Base-by-base conservation (phyloP, 2,797 vertebrate genomes). In the Halcyon badia region DNA sequence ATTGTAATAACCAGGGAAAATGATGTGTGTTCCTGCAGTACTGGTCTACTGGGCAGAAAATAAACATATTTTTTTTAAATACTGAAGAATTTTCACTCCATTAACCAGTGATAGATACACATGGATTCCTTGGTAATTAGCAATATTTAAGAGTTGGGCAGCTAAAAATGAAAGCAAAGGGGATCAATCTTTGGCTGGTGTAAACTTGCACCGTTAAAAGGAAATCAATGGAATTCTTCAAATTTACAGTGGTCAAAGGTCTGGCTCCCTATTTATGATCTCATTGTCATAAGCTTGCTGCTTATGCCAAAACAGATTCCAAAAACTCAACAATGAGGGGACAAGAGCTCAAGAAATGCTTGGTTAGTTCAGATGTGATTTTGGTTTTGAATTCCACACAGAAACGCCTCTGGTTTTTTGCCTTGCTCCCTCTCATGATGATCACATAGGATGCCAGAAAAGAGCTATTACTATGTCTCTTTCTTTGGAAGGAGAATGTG, bases 381-480 rank as follows among this genome's bases (percentile, higher is more conserved):
- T 75, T 51, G 6, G 0, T 56, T 90, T 69, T 69, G 3, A 78
- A 48, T 57, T 69, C 16, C 25, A 35, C 35, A 16, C 44, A 35
- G 35, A 64, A 73, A n/a, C 41, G 51, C 3, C 13, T 35, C n/a
- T 7, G 5, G 1, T 4, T 11, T 41, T 44, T 33, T 65, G 18
- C 19, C 5, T 56, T 14, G 17, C 10, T 78, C 11, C 25, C 10
- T 87, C 33, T 58, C 24, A 28, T 19, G 26, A 46, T 52, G 16
- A 52, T 62, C 48, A 46, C 0, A 0, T 51, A 62, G 72, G 30
- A n/a, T 62, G 17, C 17, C 2, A 1, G 10, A 44, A 42, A 56
- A 49, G 18, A 14, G 25, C 44, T 69, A 60, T 89, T 68, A 35
- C 11, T 16, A 9, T 33, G 14, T 8, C 17, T 49, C 37, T 35